Evolutionary conservation across 2,888 invertebrate species (phyloP), one percentile per base, ranked within the genome.

Genomic region (Erynnis tages): DNA sequence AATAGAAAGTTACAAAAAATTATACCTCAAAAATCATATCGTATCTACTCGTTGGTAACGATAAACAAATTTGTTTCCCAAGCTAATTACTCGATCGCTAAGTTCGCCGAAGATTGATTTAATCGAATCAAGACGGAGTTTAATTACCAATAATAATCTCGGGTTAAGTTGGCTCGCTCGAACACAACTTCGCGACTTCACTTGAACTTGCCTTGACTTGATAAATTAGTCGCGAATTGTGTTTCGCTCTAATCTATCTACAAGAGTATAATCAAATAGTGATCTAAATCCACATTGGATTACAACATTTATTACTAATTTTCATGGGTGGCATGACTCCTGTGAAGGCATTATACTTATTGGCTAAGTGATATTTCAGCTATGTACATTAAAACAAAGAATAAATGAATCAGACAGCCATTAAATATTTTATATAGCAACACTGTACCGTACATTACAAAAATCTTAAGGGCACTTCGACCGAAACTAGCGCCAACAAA

Each of bases 131-230:
- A 62, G 58, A 59, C 61, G 54, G 77, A 44, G 44, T 75, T 79
- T 79, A 80, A 84, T 82, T 83, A 80, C 76, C 79, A 77, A 83
- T 83, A 79, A 52, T 47, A 78, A 79, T 72, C 73, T 64, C 73
- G 69, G 79, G 74, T 76, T 80, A 84, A 84, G 71, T 80, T 61
- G 63, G 66, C 14, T 34, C 32, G 43, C 70, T 79, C 61, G 62
- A 67, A 29, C 25, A 25, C 34, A 23, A 45, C 32, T 43, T 34
- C 21, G 43, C 16, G 30, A 30, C 43, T 44, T 44, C 19, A 27
- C 35, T 43, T 29, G 16, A 35, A 50, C 29, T 43, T 46, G 10
- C 21, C 14, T 48, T 13, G 32, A 19, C 37, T 17, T 37, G n/a
- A 37, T 37, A 19, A 35, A 35, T 35, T n/a, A 35, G 10, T 10